Conservation (phyloP, 2,888 invertebrate species). For the Synergus japonicus region DNA sequence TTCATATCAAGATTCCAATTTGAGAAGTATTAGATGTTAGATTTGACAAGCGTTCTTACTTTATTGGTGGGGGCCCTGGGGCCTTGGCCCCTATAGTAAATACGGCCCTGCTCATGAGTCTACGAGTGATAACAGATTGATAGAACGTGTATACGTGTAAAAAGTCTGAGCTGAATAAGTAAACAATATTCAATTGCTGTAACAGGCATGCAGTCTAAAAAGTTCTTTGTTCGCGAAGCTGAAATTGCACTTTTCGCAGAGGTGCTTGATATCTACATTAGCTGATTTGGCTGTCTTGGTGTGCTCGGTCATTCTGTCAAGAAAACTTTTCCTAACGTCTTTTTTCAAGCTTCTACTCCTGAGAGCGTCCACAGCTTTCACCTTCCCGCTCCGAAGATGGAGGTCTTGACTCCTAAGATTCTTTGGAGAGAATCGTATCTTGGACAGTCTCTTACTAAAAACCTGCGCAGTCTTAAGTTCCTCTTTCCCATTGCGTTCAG, state of each 20-base stretch:
- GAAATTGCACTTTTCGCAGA: slow-evolving; percentile 63
- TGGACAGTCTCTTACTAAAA: not conserved
- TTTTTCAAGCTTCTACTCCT: not conserved
- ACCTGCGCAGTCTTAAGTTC: not conserved
- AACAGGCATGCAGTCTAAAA: slow-evolving; percentile 38
- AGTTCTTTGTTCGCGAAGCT: slow-evolving; percentile 62
- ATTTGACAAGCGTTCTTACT: no score
- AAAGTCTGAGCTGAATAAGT: not conserved
- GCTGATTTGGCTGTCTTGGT: slow-evolving; percentile 41
- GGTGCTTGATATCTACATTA: slow-evolving; percentile 59
- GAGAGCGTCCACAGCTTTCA: slow-evolving; percentile 41
- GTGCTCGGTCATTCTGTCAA: slow-evolving; percentile 38
- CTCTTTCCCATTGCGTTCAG: not conserved
- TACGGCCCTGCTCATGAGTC: not conserved
- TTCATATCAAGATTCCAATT: no score
- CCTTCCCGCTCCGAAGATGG: slow-evolving; percentile 63
- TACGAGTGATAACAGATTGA: not conserved
- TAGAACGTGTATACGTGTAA: not conserved
- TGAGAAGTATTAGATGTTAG: no score
- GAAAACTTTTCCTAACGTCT: slow-evolving; percentile 21
- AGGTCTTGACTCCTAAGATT: slow-evolving; percentile 63
- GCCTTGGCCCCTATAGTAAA: no score
- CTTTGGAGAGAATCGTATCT: slow-evolving; percentile 49
- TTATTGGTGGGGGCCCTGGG: no score
- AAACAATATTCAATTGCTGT: slow-evolving; percentile 3